Base-by-base conservation (phyloP, 1,140 invertebrate genomes). In the Pseudomyrmex concolor region DNA sequence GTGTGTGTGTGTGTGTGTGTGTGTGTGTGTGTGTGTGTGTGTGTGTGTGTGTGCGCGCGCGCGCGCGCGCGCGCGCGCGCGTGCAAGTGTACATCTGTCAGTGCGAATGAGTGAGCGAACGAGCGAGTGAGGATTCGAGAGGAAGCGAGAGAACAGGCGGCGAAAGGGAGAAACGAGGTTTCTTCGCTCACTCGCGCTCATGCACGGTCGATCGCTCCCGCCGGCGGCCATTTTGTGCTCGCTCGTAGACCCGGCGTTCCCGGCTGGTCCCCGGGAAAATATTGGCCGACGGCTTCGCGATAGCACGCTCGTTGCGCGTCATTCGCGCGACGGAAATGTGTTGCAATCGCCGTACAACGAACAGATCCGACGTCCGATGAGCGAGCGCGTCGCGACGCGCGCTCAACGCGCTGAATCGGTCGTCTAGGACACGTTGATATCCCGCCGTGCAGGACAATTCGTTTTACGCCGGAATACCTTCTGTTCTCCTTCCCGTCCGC, bases 221-320 rank as follows among this genome's bases (percentile, higher is more conserved):
- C 80, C 83, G 90, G 90, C 91, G 91, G 92, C 92, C 92, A 93
- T 93, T 92, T 93, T 93, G 92, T 91, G 90, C 85, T 90, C 80
- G 89, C 86, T 81, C 86, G 90, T 84, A 89, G 86, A 86, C 73
- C 86, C 86, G 87, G 86, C 89, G 90, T 90, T 89, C 89, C 88
- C 86, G 73, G 64, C 73, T 0, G 34, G 22, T 84, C 67, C 86
- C 88, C 86, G 92, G 88, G 86, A 92, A 92, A 92, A 91, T 92
- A 92, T 91, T 92, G 92, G 83, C 90, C 90, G 80, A 19, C 84
- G 86, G 88, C 89, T 90, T 85, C 87, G 82, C 68, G 48, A 60
- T 72, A 66, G 43, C 50, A 25, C 22, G n/a, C 50, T 43, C 34
- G 22, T 63, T 25, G 45, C 4, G n/a, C 43, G 64, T 50, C 22